Evolutionary conservation across 2,113 vertebrate species (phyloP).

Genomic region (Hassar affinis): DNA sequence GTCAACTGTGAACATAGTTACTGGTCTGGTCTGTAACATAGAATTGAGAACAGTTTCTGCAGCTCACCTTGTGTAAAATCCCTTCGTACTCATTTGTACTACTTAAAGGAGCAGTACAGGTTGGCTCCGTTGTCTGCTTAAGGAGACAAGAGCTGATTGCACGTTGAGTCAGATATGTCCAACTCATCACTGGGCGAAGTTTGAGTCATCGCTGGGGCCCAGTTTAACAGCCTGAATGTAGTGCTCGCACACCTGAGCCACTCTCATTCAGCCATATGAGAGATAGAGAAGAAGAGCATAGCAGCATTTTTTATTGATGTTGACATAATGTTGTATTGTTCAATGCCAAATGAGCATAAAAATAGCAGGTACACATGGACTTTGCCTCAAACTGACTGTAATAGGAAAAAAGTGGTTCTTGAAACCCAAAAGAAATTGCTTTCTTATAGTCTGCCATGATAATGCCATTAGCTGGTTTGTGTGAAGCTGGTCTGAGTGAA

Average conservation of each 20-base stretch:
- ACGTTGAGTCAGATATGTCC: constrained; percentile 65
- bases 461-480: constrained; percentile 70
- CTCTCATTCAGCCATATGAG: neutral
- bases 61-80: constrained; percentile 69
- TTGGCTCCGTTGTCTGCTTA: constrained; percentile 74
- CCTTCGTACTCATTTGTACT: constrained; percentile 70
- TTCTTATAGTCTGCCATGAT: constrained; percentile 77
- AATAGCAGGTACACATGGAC: neutral
- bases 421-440: constrained; percentile 74
- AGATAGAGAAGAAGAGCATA: neutral
- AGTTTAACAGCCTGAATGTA: constrained; percentile 70
- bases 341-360: neutral
- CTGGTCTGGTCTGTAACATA: neutral
- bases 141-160: constrained; percentile 67
- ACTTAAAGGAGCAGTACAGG: constrained; percentile 66
- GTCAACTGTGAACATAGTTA: neutral
- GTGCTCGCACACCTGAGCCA: constrained; percentile 70
- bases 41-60: neutral
- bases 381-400: constrained; percentile 77
- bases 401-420: constrained; percentile 74
- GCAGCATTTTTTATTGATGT: neutral
- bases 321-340: neutral
- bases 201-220: constrained; percentile 69
- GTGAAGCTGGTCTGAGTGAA: constrained; percentile 66
- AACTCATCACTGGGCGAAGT: constrained; percentile 29